Conservation (phyloP, 1,140 invertebrate genomes). For the Drosophila santomea region DNA sequence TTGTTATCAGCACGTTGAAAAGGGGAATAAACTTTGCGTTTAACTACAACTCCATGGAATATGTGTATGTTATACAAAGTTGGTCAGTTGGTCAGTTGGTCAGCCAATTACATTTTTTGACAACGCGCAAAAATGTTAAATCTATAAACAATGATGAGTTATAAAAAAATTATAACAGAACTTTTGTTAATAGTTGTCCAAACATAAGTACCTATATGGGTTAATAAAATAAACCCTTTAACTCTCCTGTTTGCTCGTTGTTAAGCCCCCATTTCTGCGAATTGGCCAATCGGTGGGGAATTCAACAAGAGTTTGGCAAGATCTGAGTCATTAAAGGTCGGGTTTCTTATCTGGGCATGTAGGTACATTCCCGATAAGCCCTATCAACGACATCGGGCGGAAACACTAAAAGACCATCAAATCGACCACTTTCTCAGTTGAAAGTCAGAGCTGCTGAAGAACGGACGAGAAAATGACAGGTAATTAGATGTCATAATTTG, state of each 20-base stretch:
- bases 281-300: not conserved
- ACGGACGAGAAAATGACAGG: conserved; percentile 83
- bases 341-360: conserved; percentile 86
- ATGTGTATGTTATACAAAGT: no score
- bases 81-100: no score
- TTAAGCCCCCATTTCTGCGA: not conserved
- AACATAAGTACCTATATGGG: no score
- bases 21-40: no score
- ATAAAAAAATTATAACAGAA: no score
- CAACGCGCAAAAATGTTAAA: no score
- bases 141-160: no score
- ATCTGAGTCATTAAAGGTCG: conserved; percentile 16
- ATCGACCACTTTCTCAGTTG: conserved; percentile 50
- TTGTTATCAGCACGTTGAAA: not conserved
- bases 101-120: no score
- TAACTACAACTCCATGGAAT: no score
- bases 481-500: conserved; percentile 47
- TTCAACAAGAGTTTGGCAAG: not conserved
- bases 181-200: no score
- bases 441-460: conserved; percentile 13
- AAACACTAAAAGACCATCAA: conserved; percentile 88
- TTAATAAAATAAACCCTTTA: not conserved
- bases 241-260: not conserved
- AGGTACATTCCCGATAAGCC: conserved; percentile 87
- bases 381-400: conserved; percentile 75